These are phyloP conservation scores for Phyllotreta cruciferae DNA, from an alignment of 2,888 invertebrate genomes.

Conservation along the genomic window DNA sequence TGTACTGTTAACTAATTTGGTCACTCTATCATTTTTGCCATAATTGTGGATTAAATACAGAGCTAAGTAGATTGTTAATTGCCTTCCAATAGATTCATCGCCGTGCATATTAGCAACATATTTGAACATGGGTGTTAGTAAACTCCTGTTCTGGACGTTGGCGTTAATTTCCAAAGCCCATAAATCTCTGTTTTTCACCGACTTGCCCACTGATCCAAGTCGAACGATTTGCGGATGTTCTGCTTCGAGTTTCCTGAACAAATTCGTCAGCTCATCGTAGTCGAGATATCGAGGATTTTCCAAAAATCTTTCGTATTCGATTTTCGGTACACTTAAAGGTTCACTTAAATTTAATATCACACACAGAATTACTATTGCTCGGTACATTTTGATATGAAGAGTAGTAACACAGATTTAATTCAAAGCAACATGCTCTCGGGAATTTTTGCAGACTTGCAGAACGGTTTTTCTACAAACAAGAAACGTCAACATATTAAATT, in stretches of 20 bases:
- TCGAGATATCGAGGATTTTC: conserved; percentile 69
- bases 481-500: conserved; percentile 3
- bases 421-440: conserved; percentile 6
- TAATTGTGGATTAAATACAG: conserved; percentile 83
- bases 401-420: not conserved
- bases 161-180: conserved; percentile 82
- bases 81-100: conserved; percentile 85
- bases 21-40: conserved; percentile 72
- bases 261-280: conserved; percentile 73
- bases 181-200: conserved; percentile 80
- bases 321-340: conserved; percentile 31
- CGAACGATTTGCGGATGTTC: conserved; percentile 75
- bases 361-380: conserved; percentile 38
- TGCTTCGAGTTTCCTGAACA: conserved; percentile 68
- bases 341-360: conserved; percentile 42
- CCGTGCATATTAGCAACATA: conserved; percentile 98
- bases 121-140: conserved; percentile 87
- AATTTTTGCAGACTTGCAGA: conserved; percentile 6
- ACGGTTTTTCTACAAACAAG: not conserved
- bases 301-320: conserved; percentile 65
- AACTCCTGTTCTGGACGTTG: conserved; percentile 67
- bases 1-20: conserved; percentile 80
- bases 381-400: conserved; percentile 9
- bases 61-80: conserved; percentile 82
- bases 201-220: conserved; percentile 81